phyloP scores from a whole-genome alignment of 2,888 invertebrate species.

The Platycnemis pennipes region DNA sequence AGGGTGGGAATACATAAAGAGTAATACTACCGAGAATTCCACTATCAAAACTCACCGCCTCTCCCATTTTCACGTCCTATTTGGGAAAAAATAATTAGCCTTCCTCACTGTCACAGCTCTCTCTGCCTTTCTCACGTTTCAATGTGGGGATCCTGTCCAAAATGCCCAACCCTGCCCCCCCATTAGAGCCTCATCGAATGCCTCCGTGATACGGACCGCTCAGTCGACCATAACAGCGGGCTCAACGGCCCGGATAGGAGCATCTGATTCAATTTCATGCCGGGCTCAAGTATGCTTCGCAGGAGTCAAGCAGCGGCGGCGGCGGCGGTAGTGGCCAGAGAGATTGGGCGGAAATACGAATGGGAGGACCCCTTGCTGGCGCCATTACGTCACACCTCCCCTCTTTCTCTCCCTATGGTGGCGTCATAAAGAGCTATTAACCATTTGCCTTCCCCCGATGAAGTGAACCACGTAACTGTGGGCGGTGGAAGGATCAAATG shows the following conservation, averaged over 20 bases:
- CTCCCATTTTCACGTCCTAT: too few relatives aligned
- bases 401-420: neutral
- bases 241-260: neutral
- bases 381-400: too few relatives aligned
- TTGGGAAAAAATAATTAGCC: too few relatives aligned
- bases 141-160: neutral
- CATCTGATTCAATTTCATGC: slow-evolving; percentile 5
- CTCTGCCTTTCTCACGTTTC: neutral
- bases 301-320: neutral
- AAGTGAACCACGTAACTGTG: neutral
- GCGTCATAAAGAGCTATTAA: neutral
- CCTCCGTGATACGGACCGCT: neutral
- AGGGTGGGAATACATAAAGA: neutral
- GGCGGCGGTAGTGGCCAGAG: neutral
- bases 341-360: neutral
- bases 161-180: neutral
- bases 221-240: neutral
- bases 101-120: neutral
- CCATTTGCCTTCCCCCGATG: neutral
- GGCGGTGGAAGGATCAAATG: neutral
- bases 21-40: too few relatives aligned
- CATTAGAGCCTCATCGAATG: neutral
- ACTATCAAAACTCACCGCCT: too few relatives aligned
- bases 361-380: neutral
- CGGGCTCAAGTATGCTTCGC: neutral